phyloP scores from a whole-genome alignment of 2,113 vertebrate genomes.

The Bettongia penicillata region DNA sequence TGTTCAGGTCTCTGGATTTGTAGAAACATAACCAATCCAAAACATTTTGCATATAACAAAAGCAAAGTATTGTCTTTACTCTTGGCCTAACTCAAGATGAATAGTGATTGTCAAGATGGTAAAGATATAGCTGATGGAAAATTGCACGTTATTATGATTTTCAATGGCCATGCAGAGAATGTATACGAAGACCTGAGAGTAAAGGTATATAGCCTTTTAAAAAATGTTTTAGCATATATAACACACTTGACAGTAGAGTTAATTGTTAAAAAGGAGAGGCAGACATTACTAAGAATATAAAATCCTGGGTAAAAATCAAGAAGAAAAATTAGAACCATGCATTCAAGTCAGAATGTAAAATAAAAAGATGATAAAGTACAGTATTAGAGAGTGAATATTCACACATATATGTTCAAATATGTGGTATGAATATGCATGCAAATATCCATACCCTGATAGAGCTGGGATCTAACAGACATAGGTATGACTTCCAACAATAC shows the following conservation, averaged over 20 bases:
- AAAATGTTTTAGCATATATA: slow-evolving; percentile 54
- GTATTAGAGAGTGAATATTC: background rate
- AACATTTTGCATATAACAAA: slow-evolving; percentile 38
- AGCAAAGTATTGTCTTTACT: background rate
- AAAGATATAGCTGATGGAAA: slow-evolving; percentile 30
- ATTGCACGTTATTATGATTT: background rate
- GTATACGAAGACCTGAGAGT: slow-evolving; percentile 53
- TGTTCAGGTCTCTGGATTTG: slow-evolving; percentile 18
- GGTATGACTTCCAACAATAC: background rate
- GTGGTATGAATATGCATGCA: background rate
- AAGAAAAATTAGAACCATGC: background rate
- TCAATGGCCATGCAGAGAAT: background rate
- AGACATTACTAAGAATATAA: background rate
- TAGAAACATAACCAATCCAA: slow-evolving; percentile 14
- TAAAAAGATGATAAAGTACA: accelerated
- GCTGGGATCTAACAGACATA: background rate
- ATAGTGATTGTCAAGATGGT: slow-evolving; percentile 26
- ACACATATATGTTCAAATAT: background rate
- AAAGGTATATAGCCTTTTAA: slow-evolving; percentile 44
- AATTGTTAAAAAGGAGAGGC: background rate
- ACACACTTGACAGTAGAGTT: slow-evolving; percentile 53
- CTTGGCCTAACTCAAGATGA: background rate
- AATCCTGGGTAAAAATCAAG: background rate
- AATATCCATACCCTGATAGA: background rate
- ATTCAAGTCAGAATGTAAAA: background rate